These are phyloP conservation scores for Drosophila yakuba DNA, from an alignment of 1,140 invertebrate genomes.

Conservation along the genomic window DNA sequence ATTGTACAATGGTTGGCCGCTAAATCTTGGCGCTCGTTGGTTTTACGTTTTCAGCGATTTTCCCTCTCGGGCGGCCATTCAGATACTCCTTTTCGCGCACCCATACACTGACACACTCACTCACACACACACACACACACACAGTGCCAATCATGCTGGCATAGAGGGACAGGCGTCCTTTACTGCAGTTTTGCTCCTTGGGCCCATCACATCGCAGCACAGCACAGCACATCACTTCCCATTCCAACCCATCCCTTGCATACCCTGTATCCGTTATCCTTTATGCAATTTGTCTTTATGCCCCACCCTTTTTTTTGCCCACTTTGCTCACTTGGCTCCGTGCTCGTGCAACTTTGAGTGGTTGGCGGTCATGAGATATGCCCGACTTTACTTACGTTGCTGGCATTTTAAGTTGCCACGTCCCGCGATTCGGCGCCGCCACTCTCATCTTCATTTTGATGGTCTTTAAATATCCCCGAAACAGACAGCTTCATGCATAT, in stretches of 20 bases:
- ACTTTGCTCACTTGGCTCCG: conserved; percentile 42
- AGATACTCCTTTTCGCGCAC: conserved; percentile 23
- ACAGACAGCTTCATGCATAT: conserved; percentile 53
- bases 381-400: conserved; percentile 31
- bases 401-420: conserved; percentile 59
- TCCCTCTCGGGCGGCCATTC: conserved; percentile 13
- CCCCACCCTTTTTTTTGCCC: conserved; percentile 35
- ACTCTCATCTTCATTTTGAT: conserved; percentile 48
- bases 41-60: conserved; percentile 56
- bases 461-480: conserved; percentile 53
- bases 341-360: conserved; percentile 42
- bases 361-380: conserved; percentile 61
- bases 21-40: conserved; percentile 49
- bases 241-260: not conserved
- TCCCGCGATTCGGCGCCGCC: not conserved
- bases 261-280: conserved; percentile 42
- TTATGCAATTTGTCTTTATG: conserved; percentile 71
- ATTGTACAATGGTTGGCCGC: conserved; percentile 40
- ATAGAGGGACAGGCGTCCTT: conserved; percentile 12
- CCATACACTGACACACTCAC: conserved; percentile 32
- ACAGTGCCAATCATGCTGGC: conserved; percentile 12
- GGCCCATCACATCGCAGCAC: conserved; percentile 1
- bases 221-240: not conserved
- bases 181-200: conserved; percentile 20
- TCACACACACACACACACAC: not conserved